Conservation (phyloP, 2,888 invertebrate species). For the Plagiodera versicolora region DNA sequence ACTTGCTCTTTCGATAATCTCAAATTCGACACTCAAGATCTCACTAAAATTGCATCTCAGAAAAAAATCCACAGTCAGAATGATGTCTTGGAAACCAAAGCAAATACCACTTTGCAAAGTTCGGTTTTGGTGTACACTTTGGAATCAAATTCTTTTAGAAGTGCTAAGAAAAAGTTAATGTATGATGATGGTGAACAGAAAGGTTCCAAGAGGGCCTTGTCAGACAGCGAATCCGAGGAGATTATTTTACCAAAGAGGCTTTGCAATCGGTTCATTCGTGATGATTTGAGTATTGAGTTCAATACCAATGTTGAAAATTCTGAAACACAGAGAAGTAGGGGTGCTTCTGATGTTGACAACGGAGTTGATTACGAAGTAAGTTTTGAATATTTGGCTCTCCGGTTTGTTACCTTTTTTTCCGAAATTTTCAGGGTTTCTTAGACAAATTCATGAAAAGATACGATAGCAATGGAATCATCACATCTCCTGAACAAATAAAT, state of each 20-base stretch:
- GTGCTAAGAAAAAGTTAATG: conserved; percentile 16
- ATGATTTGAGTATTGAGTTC: conserved; percentile 44
- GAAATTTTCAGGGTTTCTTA: conserved; percentile 30
- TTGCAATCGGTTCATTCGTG: conserved; percentile 39
- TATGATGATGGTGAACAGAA: conserved; percentile 9
- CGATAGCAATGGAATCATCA: conserved; percentile 4
- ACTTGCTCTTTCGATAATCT: conserved; percentile 17
- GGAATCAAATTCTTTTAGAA: conserved; percentile 13
- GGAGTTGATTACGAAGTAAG: conserved; percentile 35
- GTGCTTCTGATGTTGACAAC: conserved; percentile 24
- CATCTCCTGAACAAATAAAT: conserved; percentile 8
- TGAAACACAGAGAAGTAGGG: neutral
- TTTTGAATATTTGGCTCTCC: neutral
- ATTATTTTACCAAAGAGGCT: conserved; percentile 27
- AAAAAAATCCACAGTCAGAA: neutral
- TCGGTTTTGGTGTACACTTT: conserved; percentile 19
- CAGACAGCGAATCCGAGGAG: conserved; percentile 32
- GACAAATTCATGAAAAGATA: conserved; percentile 32
- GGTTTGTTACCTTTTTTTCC: too few species aligned
- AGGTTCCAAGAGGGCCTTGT: conserved; percentile 25
- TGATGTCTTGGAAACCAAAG: neutral
- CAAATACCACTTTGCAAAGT: neutral
- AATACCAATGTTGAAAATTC: conserved; percentile 26
- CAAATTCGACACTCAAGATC: conserved; percentile 26
- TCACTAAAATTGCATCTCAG: conserved; percentile 1